Percentiles rank a stretch among this genome's conserved stretches.
phyloP scores from a whole-genome alignment of 2,113 vertebrate species.

The Pelvicachromis taeniatus region DNA sequence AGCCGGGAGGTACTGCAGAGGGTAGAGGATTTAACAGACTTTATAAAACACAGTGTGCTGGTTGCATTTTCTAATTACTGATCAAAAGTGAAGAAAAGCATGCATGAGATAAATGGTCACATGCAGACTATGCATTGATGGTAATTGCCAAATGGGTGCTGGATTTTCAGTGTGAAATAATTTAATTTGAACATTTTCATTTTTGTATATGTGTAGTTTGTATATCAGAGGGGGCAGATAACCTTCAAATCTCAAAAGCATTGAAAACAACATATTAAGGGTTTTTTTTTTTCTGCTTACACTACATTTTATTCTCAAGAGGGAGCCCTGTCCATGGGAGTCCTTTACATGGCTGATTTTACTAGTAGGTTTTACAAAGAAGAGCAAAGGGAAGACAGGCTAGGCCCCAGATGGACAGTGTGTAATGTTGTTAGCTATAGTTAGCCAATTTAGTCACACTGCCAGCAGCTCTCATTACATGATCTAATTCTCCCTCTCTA shows the following conservation, averaged over 20 bases:
- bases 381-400: constrained; percentile 60
- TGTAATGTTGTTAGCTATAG: constrained; percentile 77
- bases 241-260: constrained; percentile 17
- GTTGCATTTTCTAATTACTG: neutral
- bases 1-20: constrained; percentile 33
- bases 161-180: neutral
- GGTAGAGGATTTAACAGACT: constrained; percentile 27
- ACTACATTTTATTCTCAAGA: constrained; percentile 38
- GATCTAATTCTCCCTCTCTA: constrained; percentile 71
- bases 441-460: constrained; percentile 71
- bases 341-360: constrained; percentile 50
- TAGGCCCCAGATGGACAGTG: constrained; percentile 72
- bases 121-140: neutral
- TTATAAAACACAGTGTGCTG: neutral
- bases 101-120: neutral
- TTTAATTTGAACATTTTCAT: constrained; percentile 25
- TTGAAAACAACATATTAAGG: neutral
- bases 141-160: neutral
- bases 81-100: constrained; percentile 3
- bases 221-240: neutral
- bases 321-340: constrained; percentile 25
- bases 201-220: neutral
- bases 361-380: constrained; percentile 40
- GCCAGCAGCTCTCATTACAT: constrained; percentile 75
- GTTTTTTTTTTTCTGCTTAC: neutral